phyloP scores from a whole-genome alignment of 2,888 invertebrate genomes.

The Acanthoscelides obtectus region DNA sequence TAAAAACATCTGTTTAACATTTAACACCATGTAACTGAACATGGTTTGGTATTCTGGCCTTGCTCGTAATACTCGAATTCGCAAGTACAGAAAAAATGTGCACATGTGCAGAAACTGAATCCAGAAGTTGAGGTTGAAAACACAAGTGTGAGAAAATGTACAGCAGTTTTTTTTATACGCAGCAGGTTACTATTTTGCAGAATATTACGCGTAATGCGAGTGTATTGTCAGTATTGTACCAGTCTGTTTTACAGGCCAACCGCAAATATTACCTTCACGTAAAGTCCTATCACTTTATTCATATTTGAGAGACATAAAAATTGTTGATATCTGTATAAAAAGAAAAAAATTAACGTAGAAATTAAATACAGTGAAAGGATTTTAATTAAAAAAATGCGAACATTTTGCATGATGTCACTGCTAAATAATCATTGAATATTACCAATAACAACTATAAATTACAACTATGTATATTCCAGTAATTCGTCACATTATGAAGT shows the following conservation, averaged over 20 bases:
- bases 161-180: not conserved
- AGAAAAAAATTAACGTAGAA: too few species aligned
- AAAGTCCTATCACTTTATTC: too few species aligned
- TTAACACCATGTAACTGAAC: not conserved
- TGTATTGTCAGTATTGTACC: too few species aligned
- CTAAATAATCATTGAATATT: not conserved
- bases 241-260: too few species aligned
- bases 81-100: not conserved
- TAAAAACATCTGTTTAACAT: not conserved
- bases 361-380: too few species aligned
- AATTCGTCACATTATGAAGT: not conserved
- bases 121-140: not conserved
- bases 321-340: too few species aligned
- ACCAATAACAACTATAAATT: not conserved
- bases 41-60: not conserved
- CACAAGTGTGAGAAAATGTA: not conserved
- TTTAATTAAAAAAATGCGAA: too few species aligned
- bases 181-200: not conserved
- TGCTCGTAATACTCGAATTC: not conserved
- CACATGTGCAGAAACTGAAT: not conserved
- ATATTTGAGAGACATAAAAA: too few species aligned
- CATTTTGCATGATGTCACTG: not conserved
- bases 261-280: too few species aligned
- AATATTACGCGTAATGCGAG: not conserved
- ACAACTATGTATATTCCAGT: not conserved